These are phyloP conservation scores for Molothrus ater DNA, from an alignment of 2,797 vertebrate genomes.

Conservation along the genomic window DNA sequence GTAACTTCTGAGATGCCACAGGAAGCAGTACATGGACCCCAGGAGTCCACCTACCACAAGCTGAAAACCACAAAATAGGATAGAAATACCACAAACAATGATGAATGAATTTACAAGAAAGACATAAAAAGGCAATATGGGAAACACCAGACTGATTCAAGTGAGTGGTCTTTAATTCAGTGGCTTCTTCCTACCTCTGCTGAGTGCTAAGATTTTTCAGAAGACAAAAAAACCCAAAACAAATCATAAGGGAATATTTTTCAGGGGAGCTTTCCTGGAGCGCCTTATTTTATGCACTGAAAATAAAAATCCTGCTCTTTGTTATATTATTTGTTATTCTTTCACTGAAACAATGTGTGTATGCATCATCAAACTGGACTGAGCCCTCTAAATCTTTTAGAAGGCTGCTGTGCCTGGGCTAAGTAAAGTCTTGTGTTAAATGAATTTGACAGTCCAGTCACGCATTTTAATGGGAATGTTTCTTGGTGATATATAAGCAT, in stretches of 20 bases:
- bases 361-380: background rate
- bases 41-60: background rate
- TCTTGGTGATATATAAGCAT: background rate
- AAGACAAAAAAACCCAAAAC: background rate
- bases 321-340: slow-evolving; percentile 11
- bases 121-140: background rate
- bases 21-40: background rate
- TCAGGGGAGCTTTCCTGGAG: background rate
- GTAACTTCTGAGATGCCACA: background rate
- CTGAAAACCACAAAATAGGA: background rate
- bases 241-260: background rate
- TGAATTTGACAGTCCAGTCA: background rate
- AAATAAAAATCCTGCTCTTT: background rate
- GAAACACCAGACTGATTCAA: background rate
- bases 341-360: background rate
- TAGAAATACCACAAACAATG: background rate
- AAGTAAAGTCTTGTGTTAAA: background rate
- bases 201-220: background rate
- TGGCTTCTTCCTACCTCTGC: background rate
- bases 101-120: background rate
- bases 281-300: background rate
- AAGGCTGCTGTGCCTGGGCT: background rate
- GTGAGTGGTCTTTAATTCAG: background rate
- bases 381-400: background rate
- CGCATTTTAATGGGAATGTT: background rate